Evolutionary conservation across 1,140 invertebrate species (phyloP), one percentile per base, ranked within the genome.

Genomic region (Phymorhynchus buccinoides): DNA sequence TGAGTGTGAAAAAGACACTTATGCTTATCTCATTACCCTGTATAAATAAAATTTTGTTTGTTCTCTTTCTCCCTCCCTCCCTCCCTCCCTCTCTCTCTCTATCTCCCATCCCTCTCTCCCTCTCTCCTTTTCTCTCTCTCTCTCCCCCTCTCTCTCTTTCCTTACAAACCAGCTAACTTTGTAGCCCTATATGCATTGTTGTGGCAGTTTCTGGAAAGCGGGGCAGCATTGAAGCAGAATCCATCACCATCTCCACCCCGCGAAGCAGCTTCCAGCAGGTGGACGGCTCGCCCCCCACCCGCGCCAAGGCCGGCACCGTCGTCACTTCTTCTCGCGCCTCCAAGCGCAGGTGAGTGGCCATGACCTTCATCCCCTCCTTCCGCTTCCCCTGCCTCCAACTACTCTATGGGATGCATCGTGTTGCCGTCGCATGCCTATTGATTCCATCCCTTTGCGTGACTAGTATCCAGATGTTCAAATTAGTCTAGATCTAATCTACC

Each of bases 261-360:
- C 86, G 91, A 18, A 89, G 91, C 84, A 93, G 92, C 84, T 90
- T 93, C 86, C 90, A 91, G 9, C 89, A 91, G 75, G 88, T 91
- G 35, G 90, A 90, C 77, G 92, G 92, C 39, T 92, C 92, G 16
- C 91, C 93, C 79, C 90, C 93, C 87, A 91, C 93, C 80, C 84
- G 89, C 84, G 90, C 93, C 83, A 90, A 92, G 75, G 93, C 93
- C 27, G 97, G 97, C 4, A 97, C 98, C 14, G 97, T 98, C 18
- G 97, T 98, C n/a, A 98, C 97, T 0, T 98, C 97, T 41, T 97
- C 96, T 89, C 94, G 97, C 71, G 96, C 97, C 91, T 97, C 97
- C 2, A 96, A 97, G 89, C 93, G 97, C 93, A 96, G 97, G 96
- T 97, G 87, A 86, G 73, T 41, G n/a, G 30, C 12, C 66, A 56